These are phyloP conservation scores for Mimumesa dahlbomi DNA, from an alignment of 2,888 invertebrate genomes.

Conservation along the genomic window DNA sequence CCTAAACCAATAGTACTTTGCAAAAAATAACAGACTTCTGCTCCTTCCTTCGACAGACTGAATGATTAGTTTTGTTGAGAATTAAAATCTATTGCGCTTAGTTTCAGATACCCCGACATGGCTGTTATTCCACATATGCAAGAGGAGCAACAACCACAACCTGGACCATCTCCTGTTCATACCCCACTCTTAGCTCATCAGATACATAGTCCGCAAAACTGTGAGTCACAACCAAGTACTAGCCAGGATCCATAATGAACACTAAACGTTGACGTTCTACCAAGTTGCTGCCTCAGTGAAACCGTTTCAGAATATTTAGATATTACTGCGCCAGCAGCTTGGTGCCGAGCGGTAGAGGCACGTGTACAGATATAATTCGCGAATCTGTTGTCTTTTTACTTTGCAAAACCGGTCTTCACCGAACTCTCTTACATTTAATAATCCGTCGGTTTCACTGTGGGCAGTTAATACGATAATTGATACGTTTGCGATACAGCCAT, in stretches of 20 bases:
- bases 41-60: too few species aligned
- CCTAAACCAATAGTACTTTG: conserved; percentile 41
- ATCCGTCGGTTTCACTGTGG: conserved; percentile 58
- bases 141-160: conserved; percentile 62
- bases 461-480: conserved; percentile 58
- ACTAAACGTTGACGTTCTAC: conserved; percentile 58
- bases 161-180: conserved; percentile 68
- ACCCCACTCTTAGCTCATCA: conserved; percentile 58
- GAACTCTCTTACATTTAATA: conserved; percentile 57
- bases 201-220: conserved; percentile 69
- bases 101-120: conserved; percentile 49
- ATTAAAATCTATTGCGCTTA: too few species aligned
- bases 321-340: conserved; percentile 62
- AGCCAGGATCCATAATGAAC: conserved; percentile 79
- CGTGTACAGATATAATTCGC: conserved; percentile 71
- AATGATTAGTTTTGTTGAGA: too few species aligned
- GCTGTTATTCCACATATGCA: conserved; percentile 57
- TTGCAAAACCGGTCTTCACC: conserved; percentile 60
- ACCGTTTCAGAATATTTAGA: conserved; percentile 62
- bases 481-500: conserved; percentile 46
- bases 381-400: conserved; percentile 55
- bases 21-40: not conserved
- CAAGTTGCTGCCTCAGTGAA: conserved; percentile 69
- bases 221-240: conserved; percentile 72
- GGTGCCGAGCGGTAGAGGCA: conserved; percentile 59